Percentiles rank a stretch among this genome's conserved stretches.
Conservation (phyloP, 2,113 vertebrate species). For the Tupaia chinensis region DNA sequence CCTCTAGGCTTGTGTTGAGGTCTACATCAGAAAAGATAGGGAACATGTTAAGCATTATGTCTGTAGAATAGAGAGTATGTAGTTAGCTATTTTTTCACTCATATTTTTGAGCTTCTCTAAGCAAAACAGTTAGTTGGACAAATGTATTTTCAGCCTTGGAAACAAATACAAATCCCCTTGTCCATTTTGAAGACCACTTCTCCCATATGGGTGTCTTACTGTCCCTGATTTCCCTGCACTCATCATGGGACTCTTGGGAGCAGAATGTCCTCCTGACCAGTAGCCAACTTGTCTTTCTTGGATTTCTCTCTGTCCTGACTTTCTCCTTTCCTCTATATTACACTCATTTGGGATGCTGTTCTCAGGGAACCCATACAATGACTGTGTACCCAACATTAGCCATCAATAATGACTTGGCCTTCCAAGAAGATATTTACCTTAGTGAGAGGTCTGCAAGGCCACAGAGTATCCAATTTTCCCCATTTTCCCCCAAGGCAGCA, state of each 20-base stretch:
- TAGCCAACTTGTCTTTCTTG: not conserved
- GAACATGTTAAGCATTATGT: accelerated
- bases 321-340: not conserved
- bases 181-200: not conserved
- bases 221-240: not conserved
- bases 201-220: accelerated
- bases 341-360: not conserved
- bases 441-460: not conserved
- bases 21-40: not conserved
- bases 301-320: too few relatives aligned
- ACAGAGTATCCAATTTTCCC: accelerated
- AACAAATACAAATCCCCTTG: not conserved
- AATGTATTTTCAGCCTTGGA: not conserved
- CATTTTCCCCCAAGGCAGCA: not conserved
- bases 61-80: not conserved
- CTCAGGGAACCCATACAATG: not conserved
- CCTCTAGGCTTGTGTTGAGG: not conserved
- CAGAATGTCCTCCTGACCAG: not conserved
- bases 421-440: not conserved
- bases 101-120: too few relatives aligned
- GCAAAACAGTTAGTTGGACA: not conserved
- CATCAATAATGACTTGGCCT: too few relatives aligned
- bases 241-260: too few relatives aligned
- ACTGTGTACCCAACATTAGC: too few relatives aligned
- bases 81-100: not conserved